Evolutionary conservation across 2,797 vertebrate species (phyloP).

Genomic region (Pseudocheirus occidentalis): DNA sequence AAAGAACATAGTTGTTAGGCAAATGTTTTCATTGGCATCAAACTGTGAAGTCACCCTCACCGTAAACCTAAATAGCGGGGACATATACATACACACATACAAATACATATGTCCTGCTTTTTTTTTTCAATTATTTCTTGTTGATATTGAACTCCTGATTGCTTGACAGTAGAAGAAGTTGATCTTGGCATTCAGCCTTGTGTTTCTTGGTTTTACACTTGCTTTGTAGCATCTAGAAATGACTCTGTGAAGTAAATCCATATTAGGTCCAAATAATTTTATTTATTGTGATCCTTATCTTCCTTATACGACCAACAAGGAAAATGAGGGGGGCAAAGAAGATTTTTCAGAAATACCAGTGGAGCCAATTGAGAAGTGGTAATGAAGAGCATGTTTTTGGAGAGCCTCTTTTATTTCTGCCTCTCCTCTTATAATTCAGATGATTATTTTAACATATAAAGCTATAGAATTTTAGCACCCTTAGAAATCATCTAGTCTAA

Average conservation of each 20-base stretch:
- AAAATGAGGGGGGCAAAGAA: too few species aligned
- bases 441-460: not conserved
- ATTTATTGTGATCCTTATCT: constrained; percentile 74
- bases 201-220: constrained; percentile 74
- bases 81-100: not conserved
- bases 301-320: not conserved
- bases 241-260: constrained; percentile 72
- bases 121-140: constrained; percentile 75
- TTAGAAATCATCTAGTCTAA: not conserved
- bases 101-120: constrained; percentile 57
- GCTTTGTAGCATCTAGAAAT: constrained; percentile 75
- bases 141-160: constrained; percentile 76
- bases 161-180: constrained; percentile 74
- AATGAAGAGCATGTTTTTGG: not conserved
- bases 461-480: not conserved
- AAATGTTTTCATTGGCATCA: not conserved
- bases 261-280: constrained; percentile 70
- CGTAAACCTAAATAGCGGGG: not conserved
- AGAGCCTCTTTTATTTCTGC: not conserved
- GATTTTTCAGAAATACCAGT: too few species aligned
- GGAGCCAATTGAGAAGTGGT: too few species aligned
- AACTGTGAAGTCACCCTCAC: not conserved
- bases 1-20: not conserved
- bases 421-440: not conserved
- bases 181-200: constrained; percentile 74